Base-by-base conservation (phyloP, 2,888 invertebrate genomes). In the Miltochrista miniata region DNA sequence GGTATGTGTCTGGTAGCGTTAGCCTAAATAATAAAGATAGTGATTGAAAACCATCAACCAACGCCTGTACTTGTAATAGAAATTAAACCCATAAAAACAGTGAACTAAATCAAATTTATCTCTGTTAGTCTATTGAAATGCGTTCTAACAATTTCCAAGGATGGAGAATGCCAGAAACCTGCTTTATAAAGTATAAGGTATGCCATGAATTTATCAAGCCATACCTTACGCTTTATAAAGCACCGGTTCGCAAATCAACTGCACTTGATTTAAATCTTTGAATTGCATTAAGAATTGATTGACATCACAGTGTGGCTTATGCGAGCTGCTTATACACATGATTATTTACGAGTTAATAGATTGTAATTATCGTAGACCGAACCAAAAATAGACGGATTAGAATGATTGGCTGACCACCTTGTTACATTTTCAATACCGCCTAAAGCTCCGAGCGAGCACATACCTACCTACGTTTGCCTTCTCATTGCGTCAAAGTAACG, bases 371-470 rank as follows among this genome's bases (percentile, higher is more conserved):
- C 63, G 65, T 57, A 36, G 51, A 56, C 58, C 64, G 61, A 49
- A 62, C 78, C 78, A 62, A 79, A 84, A 82, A 76, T 77, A 83
- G 77, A 79, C 71, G 76, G 77, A 81, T 79, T 80, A 79, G 72
- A 73, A 61, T 60, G 67, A 70, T 54, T 56, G 64, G 70, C 62
- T 39, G 74, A 72, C 76, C 69, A 76, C 82, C 84, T 83, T 74
- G 83, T 77, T 77, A 81, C 78, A 79, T 72, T 79, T 81, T 62
- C 62, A 70, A 67, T 47, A 34, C 56, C 57, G 69, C 69, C 64
- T 48, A 41, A 33, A 60, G 60, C 61, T 24, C 3, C 31, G 44
- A 48, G 24, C 45, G 41, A 39, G 38, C 41, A 46, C 41, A 56
- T 46, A 51, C 48, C 51, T 52, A 34, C 42, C 47, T 53, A 52